A percentile compares a stretch with the other conserved stretches of the same genome.
Evolutionary conservation across 2,797 vertebrate species (phyloP).

Genomic region (Iguana delicatissima): DNA sequence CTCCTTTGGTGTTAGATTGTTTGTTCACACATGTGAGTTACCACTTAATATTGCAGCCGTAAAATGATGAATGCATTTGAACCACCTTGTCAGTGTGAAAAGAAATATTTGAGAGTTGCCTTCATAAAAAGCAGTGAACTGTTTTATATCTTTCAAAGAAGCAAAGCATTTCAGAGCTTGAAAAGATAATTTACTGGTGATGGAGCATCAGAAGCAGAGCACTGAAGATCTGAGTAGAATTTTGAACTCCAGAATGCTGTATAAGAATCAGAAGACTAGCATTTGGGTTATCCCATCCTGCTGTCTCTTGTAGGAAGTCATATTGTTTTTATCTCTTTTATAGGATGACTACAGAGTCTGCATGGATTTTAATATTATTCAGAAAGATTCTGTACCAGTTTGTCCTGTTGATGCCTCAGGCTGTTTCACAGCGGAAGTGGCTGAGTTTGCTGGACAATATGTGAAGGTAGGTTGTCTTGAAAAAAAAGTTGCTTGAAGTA

Average conservation of each 20-base stretch:
- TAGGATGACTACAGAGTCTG: conserved; percentile 97
- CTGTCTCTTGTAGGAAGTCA: not conserved
- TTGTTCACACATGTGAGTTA: not conserved
- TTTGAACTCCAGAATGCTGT: not conserved
- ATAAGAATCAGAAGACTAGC: not conserved
- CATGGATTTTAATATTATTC: conserved; percentile 93
- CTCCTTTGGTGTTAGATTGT: not conserved
- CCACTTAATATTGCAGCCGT: not conserved
- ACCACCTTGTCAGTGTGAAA: not conserved
- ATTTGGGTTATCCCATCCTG: conserved; percentile 3
- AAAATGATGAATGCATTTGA: not conserved
- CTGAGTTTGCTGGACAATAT: conserved; percentile 93
- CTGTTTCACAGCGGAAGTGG: conserved; percentile 94
- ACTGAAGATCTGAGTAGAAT: not conserved
- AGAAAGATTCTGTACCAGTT: conserved; percentile 91
- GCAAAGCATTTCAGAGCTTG: not conserved
- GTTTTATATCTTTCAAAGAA: not conserved
- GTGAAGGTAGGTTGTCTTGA: conserved; percentile 90
- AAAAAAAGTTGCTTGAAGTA: not conserved
- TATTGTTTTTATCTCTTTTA: conserved; percentile 14
- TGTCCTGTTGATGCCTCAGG: conserved; percentile 96
- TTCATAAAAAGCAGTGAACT: not conserved
- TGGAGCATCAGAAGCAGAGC: not conserved
- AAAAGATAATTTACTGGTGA: not conserved
- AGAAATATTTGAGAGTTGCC: not conserved